Conservation (phyloP, 2,113 vertebrate species). For the Prochilodus magdalenae region DNA sequence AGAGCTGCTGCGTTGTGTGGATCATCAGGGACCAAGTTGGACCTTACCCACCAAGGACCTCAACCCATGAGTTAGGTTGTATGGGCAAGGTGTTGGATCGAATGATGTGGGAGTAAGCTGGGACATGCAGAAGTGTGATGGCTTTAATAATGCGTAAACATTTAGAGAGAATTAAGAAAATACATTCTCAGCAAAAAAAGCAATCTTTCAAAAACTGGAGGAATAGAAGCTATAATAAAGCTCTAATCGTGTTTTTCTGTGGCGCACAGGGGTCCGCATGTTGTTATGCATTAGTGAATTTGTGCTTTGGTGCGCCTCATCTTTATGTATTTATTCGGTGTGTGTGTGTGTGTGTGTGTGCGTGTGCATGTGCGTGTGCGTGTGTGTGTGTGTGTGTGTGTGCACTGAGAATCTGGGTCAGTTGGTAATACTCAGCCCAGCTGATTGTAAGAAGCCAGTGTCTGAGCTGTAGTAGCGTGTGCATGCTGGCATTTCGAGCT, state of each 20-base stretch:
- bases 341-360: not conserved
- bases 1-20: too few species aligned
- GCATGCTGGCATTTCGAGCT: not conserved
- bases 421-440: slow-evolving; percentile 12
- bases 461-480: slow-evolving; percentile 3
- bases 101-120: too few species aligned
- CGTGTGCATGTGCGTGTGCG: not conserved
- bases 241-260: not conserved
- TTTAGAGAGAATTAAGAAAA: too few species aligned
- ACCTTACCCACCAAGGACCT: too few species aligned
- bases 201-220: too few species aligned
- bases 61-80: too few species aligned
- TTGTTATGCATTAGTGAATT: not conserved
- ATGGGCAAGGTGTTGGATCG: too few species aligned
- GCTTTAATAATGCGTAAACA: too few species aligned
- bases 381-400: not conserved
- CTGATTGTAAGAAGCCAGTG: slow-evolving; percentile 21
- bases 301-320: not conserved
- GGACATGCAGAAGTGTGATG: too few species aligned
- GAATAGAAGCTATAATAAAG: too few species aligned
- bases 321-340: not conserved
- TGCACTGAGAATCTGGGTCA: slow-evolving; percentile 26
- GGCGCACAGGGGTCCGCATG: not conserved
- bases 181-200: too few species aligned
- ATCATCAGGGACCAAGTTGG: too few species aligned